Evolutionary conservation across 2,113 vertebrate genomes (phyloP).

Genomic region (Chelonoidis abingdonii): DNA sequence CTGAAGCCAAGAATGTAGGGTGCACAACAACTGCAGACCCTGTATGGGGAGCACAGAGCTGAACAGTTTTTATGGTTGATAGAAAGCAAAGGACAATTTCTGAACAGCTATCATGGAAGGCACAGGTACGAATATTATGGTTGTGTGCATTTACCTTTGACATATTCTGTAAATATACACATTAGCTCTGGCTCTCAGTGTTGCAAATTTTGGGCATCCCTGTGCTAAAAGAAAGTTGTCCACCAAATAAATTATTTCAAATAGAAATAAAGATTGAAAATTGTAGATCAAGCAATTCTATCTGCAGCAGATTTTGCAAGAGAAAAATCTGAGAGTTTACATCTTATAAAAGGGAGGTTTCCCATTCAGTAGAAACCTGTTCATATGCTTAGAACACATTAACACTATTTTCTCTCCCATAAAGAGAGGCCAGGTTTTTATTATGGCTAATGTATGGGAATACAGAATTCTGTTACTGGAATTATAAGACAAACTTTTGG

Average conservation of each 20-base stretch:
- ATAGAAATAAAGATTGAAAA: background rate
- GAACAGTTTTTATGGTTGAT: background rate
- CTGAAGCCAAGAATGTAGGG: background rate
- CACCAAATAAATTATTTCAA: slow-evolving; percentile 3
- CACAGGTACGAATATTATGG: background rate
- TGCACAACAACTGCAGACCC: background rate
- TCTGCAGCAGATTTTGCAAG: background rate
- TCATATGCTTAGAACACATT: background rate
- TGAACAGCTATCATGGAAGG: background rate
- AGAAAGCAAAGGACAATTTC: background rate
- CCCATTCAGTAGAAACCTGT: background rate
- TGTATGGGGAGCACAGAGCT: background rate
- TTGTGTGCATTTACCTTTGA: background rate
- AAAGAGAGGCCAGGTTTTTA: background rate
- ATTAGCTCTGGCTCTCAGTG: background rate
- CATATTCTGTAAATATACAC: background rate
- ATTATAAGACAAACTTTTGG: background rate
- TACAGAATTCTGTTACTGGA: background rate
- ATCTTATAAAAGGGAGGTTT: no score
- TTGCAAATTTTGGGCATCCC: background rate
- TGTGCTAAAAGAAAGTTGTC: slow-evolving; percentile 18
- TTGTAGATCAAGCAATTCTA: background rate
- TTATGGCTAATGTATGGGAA: background rate
- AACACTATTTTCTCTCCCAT: background rate
- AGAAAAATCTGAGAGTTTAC: background rate